Conservation (phyloP, 1,140 invertebrate species). For the Odontomachus brunneus region DNA sequence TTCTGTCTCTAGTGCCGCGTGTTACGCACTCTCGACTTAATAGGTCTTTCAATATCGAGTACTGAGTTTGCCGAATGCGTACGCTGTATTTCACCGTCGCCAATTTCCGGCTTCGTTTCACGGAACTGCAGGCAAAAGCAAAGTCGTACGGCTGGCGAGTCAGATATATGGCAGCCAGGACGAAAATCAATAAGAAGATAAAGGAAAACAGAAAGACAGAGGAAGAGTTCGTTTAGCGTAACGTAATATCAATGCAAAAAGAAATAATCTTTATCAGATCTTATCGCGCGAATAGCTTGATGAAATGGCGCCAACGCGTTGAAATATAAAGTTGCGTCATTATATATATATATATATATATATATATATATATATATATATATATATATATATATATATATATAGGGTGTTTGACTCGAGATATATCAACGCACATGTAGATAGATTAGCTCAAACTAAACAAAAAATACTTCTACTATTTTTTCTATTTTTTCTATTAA, state of each 20-base stretch:
- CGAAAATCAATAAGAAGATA: constrained; percentile 56
- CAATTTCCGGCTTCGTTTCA: constrained; percentile 54
- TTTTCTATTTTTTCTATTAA: too few species aligned
- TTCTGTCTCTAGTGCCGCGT: background rate
- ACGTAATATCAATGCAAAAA: constrained; percentile 35
- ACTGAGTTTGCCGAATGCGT: constrained; percentile 46
- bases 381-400: too few species aligned
- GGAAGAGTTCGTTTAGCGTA: constrained; percentile 10
- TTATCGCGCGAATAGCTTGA: constrained; percentile 29
- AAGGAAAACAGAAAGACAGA: constrained; percentile 12
- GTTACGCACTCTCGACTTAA: constrained; percentile 54
- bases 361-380: too few species aligned
- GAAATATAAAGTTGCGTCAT: constrained; percentile 6
- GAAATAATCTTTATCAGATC: constrained; percentile 32
- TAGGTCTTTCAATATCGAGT: constrained; percentile 55
- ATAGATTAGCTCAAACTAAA: too few species aligned
- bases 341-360: background rate
- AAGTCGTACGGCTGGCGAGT: constrained; percentile 34
- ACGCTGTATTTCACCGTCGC: constrained; percentile 55
- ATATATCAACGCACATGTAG: too few species aligned
- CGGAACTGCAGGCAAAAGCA: constrained; percentile 13
- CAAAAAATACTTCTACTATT: too few species aligned
- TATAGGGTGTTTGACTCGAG: too few species aligned
- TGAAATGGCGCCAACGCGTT: constrained; percentile 34
- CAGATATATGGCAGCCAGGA: constrained; percentile 31